Conservation (phyloP, 2,113 vertebrate genomes). For the Sinocyclocheilus anshuiensis region DNA sequence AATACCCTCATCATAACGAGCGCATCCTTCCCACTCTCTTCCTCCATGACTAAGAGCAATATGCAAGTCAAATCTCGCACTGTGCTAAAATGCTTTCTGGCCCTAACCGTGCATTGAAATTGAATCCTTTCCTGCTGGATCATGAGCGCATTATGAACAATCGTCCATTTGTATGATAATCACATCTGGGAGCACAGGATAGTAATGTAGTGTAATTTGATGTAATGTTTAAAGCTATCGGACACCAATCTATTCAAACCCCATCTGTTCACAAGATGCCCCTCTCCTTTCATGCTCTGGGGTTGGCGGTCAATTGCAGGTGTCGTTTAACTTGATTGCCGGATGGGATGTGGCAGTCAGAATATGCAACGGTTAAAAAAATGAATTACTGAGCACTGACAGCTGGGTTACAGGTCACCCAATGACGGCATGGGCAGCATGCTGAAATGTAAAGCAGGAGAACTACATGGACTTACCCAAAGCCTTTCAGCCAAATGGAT, state of each 20-base stretch:
- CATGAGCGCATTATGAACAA: conserved; percentile 9
- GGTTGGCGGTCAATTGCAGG: conserved; percentile 2
- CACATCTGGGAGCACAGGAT: conserved; percentile 15
- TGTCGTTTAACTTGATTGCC: not conserved
- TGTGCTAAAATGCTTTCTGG: not conserved
- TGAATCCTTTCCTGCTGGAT: not conserved
- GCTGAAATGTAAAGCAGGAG: too few species aligned
- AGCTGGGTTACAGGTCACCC: not conserved
- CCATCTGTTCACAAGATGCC: conserved; percentile 27
- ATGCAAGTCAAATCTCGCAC: not conserved
- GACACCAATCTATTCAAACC: conserved; percentile 25
- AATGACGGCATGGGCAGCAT: not conserved
- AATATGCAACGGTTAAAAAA: not conserved
- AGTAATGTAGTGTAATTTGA: conserved; percentile 32
- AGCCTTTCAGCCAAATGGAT: too few species aligned
- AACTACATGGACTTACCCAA: too few species aligned
- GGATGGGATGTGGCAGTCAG: not conserved
- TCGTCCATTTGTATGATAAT: conserved; percentile 26
- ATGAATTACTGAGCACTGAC: not conserved
- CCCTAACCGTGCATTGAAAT: not conserved
- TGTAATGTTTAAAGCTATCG: conserved; percentile 26
- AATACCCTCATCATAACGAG: conserved; percentile 61
- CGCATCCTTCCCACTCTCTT: conserved; percentile 26
- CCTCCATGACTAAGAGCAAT: not conserved
- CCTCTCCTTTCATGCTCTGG: not conserved